Percentiles rank a stretch among this genome's conserved stretches.
These are phyloP conservation scores for Pungitius pungitius DNA, from an alignment of 2,113 vertebrate species.

Conservation along the genomic window DNA sequence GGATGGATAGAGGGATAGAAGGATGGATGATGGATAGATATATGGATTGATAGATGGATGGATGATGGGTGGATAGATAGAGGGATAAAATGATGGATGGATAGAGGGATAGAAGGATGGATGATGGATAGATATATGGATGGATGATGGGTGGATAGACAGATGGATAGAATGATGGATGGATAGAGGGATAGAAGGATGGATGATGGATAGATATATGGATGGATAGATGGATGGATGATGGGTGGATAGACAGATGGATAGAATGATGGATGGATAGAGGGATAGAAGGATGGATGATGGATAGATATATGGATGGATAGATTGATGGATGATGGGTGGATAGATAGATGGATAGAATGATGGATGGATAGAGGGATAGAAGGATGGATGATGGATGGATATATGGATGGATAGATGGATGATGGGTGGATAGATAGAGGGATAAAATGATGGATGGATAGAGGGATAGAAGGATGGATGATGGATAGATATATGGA, in stretches of 20 bases:
- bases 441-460: conserved; percentile 10
- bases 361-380: not conserved
- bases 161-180: not conserved
- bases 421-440: conserved; percentile 4
- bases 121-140: not conserved
- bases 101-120: not conserved
- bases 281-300: not conserved
- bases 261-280: no score
- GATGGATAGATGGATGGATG: not conserved
- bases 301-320: conserved; percentile 1
- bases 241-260: not conserved
- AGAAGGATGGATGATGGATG: not conserved
- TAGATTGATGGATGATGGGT: not conserved
- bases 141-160: not conserved
- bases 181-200: no score
- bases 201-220: no score
- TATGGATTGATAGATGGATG: not conserved
- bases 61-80: not conserved
- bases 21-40: not conserved
- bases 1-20: not conserved
- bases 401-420: conserved; percentile 4
- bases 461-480: not conserved
- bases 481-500: not conserved
- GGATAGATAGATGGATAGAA: not conserved
- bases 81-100: not conserved